These are phyloP conservation scores for Bryconaethiops microstoma DNA, from an alignment of 2,797 vertebrate species.

Conservation along the genomic window DNA sequence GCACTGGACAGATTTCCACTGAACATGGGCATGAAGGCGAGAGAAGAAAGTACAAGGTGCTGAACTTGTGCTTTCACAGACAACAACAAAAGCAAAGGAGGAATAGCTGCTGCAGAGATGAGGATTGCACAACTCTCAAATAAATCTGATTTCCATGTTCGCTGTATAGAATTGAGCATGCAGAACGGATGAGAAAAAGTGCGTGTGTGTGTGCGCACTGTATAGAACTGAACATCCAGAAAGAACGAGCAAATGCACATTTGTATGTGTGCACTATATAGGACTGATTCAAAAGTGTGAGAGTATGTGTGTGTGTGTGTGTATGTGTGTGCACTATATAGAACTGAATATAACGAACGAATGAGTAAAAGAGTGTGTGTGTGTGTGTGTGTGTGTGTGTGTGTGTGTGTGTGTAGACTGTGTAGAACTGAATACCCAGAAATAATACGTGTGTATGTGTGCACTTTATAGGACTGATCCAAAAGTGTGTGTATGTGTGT, in stretches of 20 bases:
- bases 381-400: neutral
- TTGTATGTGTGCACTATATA: neutral
- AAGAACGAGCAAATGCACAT: neutral
- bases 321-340: neutral
- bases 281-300: neutral
- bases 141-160: neutral
- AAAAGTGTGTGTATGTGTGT: no score
- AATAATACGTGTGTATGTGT: no score
- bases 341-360: neutral
- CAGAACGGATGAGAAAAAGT: neutral
- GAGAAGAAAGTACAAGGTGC: constrained; percentile 11
- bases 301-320: neutral
- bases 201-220: neutral
- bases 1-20: constrained; percentile 39
- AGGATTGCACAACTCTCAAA: neutral
- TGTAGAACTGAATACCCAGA: neutral
- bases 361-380: neutral
- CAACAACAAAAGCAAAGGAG: constrained; percentile 1
- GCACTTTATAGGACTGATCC: no score
- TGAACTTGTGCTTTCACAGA: neutral
- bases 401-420: neutral
- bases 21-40: neutral
- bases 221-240: neutral
- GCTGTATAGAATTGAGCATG: neutral
- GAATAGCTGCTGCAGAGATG: neutral